phyloP scores from a whole-genome alignment of 92 coral and sea anemone species.

The Actinostola sp. region DNA sequence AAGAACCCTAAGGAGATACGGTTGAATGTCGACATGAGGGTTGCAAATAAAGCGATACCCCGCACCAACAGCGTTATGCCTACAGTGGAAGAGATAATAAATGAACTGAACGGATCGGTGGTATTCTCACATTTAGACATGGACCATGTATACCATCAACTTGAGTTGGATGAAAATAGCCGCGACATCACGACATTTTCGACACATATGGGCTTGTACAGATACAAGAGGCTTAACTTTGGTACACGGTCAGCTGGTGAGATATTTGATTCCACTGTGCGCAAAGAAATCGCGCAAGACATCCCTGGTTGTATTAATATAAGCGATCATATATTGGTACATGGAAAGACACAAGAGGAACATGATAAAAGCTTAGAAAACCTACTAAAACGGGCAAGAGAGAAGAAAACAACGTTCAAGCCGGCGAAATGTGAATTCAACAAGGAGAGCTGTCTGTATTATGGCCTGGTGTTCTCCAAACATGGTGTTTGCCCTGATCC shows the following conservation, averaged over 20 bases:
- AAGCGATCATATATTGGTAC: constrained; percentile 45
- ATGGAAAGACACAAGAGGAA: constrained; percentile 35
- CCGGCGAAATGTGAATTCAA: constrained; percentile 37
- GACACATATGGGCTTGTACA: constrained; percentile 18
- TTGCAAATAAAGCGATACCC: constrained; percentile 48
- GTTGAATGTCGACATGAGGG: constrained; percentile 43
- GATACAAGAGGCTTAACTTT: constrained; percentile 48
- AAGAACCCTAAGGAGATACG: constrained; percentile 34
- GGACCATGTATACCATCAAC: constrained; percentile 39
- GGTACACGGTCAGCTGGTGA: constrained; percentile 40
- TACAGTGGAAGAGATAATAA: constrained; percentile 38
- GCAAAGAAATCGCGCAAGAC: constrained; percentile 26
- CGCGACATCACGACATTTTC: constrained; percentile 34
- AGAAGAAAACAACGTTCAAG: constrained; percentile 24
- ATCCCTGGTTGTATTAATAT: constrained; percentile 35
- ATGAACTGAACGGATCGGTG: constrained; percentile 38
- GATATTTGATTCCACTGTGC: too few species aligned
- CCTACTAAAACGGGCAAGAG: constrained; percentile 8
- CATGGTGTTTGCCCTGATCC: constrained; percentile 21
- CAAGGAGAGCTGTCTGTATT: constrained; percentile 11
- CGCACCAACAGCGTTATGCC: constrained; percentile 24
- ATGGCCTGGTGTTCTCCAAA: constrained; percentile 1
- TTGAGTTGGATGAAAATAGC: constrained; percentile 12
- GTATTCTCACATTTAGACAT: constrained; percentile 27
- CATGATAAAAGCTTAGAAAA: constrained; percentile 37